A percentile compares a stretch with the other conserved stretches of the same genome.
Conservation (phyloP, 2,888 invertebrate species). For the Apantesis nais region DNA sequence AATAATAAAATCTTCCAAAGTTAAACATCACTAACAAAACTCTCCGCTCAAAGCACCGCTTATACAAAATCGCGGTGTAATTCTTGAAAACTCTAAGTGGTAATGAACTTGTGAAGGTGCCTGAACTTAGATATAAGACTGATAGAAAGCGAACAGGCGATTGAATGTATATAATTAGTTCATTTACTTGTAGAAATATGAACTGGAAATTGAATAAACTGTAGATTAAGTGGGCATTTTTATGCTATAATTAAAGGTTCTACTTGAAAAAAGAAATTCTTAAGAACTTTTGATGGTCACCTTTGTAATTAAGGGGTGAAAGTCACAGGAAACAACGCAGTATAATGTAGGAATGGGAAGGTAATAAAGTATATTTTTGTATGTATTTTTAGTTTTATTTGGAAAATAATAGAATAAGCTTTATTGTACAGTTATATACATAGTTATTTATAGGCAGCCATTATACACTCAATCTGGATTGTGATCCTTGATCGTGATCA, state of each 20-base stretch:
- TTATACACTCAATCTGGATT: no score
- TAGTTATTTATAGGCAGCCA: no score
- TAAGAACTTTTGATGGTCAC: background rate
- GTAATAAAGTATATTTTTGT: background rate
- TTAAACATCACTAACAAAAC: background rate
- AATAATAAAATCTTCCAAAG: background rate
- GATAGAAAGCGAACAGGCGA: constrained; percentile 18
- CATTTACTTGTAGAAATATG: constrained; percentile 11
- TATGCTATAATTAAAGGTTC: background rate
- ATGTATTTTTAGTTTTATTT: background rate
- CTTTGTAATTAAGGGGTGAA: background rate
- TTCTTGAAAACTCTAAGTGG: constrained; percentile 39
- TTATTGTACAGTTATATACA: no score
- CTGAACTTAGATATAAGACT: constrained; percentile 46
- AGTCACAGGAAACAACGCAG: background rate
- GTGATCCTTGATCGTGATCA: no score
- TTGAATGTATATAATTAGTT: constrained; percentile 37
- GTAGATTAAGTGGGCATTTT: background rate
- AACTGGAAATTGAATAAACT: constrained; percentile 18
- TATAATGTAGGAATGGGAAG: background rate
- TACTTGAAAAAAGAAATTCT: background rate
- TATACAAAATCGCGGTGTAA: background rate
- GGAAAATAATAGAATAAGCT: no score
- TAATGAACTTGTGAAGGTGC: constrained; percentile 63
- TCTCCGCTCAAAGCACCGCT: constrained; percentile 10